Conservation (phyloP, 1,140 invertebrate species). For the Reticulitermes speratus region DNA sequence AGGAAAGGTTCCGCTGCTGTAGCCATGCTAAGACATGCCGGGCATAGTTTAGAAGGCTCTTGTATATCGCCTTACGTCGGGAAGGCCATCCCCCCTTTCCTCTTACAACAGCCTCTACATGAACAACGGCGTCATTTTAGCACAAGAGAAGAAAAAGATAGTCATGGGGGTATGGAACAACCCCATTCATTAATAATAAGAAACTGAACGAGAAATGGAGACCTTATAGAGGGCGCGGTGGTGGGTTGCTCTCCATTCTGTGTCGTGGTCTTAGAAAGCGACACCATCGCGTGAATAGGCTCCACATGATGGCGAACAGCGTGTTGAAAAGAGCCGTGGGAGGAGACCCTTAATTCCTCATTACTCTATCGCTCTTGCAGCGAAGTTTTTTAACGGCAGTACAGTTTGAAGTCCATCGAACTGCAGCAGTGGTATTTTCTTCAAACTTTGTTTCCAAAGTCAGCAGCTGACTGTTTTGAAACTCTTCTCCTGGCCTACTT, state of each 20-base stretch:
- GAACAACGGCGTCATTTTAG: background rate
- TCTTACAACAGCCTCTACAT: background rate
- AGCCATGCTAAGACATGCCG: background rate
- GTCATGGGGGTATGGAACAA: background rate
- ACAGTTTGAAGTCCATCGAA: background rate
- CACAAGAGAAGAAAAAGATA: background rate
- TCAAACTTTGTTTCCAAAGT: background rate
- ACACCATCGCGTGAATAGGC: background rate
- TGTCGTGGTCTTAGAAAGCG: background rate
- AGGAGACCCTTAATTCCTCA: background rate
- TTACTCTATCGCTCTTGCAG: background rate
- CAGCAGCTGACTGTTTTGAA: no score
- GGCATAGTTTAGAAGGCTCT: constrained; percentile 4
- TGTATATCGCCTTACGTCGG: background rate
- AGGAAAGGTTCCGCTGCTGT: background rate
- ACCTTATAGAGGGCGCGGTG: background rate
- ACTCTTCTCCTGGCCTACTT: background rate
- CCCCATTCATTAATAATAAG: constrained; percentile 6
- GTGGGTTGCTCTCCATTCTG: background rate
- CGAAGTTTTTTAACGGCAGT: background rate
- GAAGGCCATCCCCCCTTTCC: background rate
- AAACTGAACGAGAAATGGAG: constrained; percentile 5
- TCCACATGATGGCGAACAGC: background rate
- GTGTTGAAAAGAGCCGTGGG: background rate
- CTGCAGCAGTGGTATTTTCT: background rate